Evolutionary conservation across 2,888 invertebrate species (phyloP).

Genomic region (Boloria euphrosyne): DNA sequence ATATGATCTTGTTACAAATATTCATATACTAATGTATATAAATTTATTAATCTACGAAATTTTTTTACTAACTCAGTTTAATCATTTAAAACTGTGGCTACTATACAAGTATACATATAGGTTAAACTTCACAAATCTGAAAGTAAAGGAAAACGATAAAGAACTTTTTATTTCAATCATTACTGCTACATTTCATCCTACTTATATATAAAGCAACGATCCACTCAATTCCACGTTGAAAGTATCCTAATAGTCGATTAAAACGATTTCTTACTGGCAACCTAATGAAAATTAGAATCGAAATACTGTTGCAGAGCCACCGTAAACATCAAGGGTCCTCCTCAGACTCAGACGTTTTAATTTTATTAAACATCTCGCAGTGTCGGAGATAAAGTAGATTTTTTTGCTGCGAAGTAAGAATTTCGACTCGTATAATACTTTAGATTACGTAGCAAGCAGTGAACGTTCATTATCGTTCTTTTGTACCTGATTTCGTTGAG

Average conservation of each 20-base stretch:
- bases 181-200: slow-evolving; percentile 11
- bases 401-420: slow-evolving; percentile 79
- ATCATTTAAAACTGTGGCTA: too few relatives aligned
- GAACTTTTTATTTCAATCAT: slow-evolving; percentile 13
- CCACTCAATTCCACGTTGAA: slow-evolving; percentile 8
- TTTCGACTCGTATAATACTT: slow-evolving; percentile 81
- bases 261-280: slow-evolving; percentile 48
- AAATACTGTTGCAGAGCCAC: slow-evolving; percentile 66
- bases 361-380: slow-evolving; percentile 78
- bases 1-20: too few relatives aligned
- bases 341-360: slow-evolving; percentile 74
- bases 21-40: too few relatives aligned
- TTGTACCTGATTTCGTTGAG: slow-evolving; percentile 80
- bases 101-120: too few relatives aligned
- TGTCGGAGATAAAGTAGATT: slow-evolving; percentile 78
- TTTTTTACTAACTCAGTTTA: too few relatives aligned
- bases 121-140: neutral
- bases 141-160: neutral
- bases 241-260: slow-evolving; percentile 45
- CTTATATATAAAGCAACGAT: slow-evolving; percentile 16
- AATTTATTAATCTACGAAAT: too few relatives aligned
- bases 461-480: slow-evolving; percentile 83
- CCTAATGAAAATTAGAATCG: slow-evolving; percentile 49
- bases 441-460: slow-evolving; percentile 82
- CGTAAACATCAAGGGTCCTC: slow-evolving; percentile 68